A percentile compares a stretch with the other conserved stretches of the same genome.
Conservation (phyloP, 2,113 vertebrate genomes). For the Melanerpes formicivorus region DNA sequence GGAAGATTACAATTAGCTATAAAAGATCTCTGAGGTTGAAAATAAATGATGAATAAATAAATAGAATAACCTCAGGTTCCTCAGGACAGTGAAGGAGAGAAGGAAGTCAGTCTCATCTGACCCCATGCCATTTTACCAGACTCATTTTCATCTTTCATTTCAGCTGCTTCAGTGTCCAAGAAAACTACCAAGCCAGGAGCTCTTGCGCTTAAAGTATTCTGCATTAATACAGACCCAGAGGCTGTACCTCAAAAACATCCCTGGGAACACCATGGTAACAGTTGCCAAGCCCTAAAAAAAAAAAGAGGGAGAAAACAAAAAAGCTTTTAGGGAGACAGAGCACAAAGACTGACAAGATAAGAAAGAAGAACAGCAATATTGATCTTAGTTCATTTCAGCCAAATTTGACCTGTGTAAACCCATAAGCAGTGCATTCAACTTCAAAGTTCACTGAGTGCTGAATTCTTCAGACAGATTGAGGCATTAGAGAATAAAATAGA, state of each 20-base stretch:
- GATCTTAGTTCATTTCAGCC: background rate
- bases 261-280: constrained; percentile 34
- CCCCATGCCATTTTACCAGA: background rate
- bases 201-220: background rate
- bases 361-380: background rate
- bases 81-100: background rate
- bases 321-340: background rate
- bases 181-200: background rate
- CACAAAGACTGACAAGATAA: background rate
- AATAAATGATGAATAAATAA: background rate
- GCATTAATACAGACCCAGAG: background rate
- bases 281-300: constrained; percentile 31
- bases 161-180: background rate
- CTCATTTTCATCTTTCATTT: background rate
- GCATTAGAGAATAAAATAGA: background rate
- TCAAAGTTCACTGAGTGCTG: background rate
- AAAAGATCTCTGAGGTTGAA: background rate
- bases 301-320: background rate
- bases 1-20: background rate
- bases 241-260: constrained; percentile 7
- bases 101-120: background rate
- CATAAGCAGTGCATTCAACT: background rate
- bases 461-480: background rate
- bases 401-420: background rate
- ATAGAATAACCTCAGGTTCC: background rate